These are phyloP conservation scores for Sebastes cheni DNA, from an alignment of 2,797 vertebrate species.

Conservation along the genomic window DNA sequence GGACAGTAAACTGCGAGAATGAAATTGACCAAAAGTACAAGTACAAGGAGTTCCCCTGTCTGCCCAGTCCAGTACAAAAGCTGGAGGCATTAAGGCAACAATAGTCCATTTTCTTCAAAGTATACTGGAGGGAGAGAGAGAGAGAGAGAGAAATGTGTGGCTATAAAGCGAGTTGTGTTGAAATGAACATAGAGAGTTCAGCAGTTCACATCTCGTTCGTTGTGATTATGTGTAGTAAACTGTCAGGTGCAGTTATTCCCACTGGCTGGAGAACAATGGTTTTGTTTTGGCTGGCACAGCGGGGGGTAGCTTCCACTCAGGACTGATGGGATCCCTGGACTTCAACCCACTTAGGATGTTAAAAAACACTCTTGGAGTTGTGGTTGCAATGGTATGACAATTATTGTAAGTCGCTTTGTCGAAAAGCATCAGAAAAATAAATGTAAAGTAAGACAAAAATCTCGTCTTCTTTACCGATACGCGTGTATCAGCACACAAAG, in stretches of 20 bases:
- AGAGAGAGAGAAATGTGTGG: background rate
- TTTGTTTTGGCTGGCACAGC: slow-evolving; percentile 63
- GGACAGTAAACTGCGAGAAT: background rate
- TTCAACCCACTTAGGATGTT: slow-evolving; percentile 18
- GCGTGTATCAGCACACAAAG: background rate
- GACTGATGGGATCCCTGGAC: slow-evolving; percentile 31
- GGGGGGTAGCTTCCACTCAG: slow-evolving; percentile 15
- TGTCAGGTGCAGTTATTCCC: slow-evolving; percentile 54
- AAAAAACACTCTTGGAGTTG: background rate
- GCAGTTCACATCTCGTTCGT: slow-evolving; percentile 6
- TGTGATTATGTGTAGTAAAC: background rate
- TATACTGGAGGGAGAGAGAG: background rate
- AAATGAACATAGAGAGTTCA: background rate
- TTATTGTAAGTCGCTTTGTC: background rate
- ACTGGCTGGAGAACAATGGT: slow-evolving; percentile 58
- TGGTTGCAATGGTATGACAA: background rate
- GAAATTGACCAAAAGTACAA: background rate
- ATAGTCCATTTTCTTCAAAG: background rate
- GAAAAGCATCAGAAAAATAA: background rate
- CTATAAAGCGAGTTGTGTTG: background rate
- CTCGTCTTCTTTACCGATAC: background rate
- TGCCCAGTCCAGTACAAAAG: background rate
- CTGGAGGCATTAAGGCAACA: background rate
- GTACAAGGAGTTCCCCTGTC: background rate
- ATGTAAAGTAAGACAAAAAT: background rate